A percentile compares a stretch with the other conserved stretches of the same genome.
phyloP scores from a whole-genome alignment of 1,140 invertebrate genomes.

The Apis cerana region DNA sequence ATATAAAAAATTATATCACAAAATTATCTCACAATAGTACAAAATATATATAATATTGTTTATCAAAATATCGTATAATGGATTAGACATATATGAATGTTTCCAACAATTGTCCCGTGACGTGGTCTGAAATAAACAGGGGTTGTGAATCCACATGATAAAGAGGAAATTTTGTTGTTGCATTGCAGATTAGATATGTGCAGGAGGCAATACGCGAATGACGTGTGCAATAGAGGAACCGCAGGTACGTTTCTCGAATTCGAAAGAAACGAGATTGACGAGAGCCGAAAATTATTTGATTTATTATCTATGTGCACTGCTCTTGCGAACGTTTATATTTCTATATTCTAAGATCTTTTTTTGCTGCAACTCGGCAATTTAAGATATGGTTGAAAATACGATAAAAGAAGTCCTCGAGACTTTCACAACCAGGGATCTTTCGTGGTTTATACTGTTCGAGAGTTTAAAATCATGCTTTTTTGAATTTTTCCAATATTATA shows the following conservation, averaged over 20 bases:
- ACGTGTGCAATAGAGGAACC: slow-evolving; percentile 97
- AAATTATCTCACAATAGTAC: background rate
- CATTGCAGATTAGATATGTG: slow-evolving; percentile 98
- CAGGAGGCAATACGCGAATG: slow-evolving; percentile 95
- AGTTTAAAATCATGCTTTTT: background rate
- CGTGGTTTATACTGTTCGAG: background rate
- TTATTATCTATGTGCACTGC: slow-evolving; percentile 46
- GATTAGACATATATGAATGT: slow-evolving; percentile 10
- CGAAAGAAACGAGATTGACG: slow-evolving; percentile 50
- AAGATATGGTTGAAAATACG: slow-evolving; percentile 13
- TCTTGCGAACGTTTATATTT: slow-evolving; percentile 40
- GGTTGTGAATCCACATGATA: slow-evolving; percentile 66
- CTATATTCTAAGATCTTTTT: slow-evolving; percentile 19
- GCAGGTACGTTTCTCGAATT: slow-evolving; percentile 89
- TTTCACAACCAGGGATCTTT: background rate
- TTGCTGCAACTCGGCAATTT: background rate
- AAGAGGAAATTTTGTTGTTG: slow-evolving; percentile 79
- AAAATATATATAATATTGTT: background rate
- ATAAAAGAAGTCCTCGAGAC: background rate
- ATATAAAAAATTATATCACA: background rate
- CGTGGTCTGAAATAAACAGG: slow-evolving; percentile 57
- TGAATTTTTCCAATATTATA: no score
- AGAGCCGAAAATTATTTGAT: slow-evolving; percentile 12
- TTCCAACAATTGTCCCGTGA: slow-evolving; percentile 69
- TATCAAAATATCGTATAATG: background rate